Percentiles rank a stretch among this genome's conserved stretches.
Evolutionary conservation across 1,140 invertebrate genomes (phyloP).

Genomic region (Sinonovacula constricta): DNA sequence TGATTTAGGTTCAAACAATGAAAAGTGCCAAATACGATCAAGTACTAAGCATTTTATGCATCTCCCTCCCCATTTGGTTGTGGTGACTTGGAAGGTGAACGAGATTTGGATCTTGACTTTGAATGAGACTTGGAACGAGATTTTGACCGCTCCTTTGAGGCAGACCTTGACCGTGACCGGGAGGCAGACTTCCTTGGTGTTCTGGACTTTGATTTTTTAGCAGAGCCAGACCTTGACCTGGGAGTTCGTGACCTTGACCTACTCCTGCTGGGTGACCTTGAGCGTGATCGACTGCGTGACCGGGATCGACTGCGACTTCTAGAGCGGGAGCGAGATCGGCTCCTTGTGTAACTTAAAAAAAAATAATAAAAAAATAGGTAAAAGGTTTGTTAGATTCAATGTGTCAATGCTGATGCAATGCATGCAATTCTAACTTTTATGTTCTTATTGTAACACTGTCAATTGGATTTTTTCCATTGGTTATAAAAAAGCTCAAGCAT

Average conservation of each 20-base stretch:
- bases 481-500: background rate
- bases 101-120: slow-evolving; percentile 78
- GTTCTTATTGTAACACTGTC: background rate
- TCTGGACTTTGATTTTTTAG: slow-evolving; percentile 79
- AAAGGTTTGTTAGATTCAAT: background rate
- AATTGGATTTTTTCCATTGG: background rate
- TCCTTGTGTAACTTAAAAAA: slow-evolving; percentile 53
- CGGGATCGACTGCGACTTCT: slow-evolving; percentile 46
- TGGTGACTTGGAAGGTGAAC: slow-evolving; percentile 75
- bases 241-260: slow-evolving; percentile 57
- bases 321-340: slow-evolving; percentile 68
- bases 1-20: too few relatives aligned
- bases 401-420: background rate
- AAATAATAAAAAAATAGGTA: slow-evolving; percentile 49
- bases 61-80: background rate
- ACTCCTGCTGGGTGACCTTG: slow-evolving; percentile 63
- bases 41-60: too few relatives aligned
- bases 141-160: slow-evolving; percentile 78
- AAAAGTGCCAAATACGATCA: too few relatives aligned
- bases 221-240: slow-evolving; percentile 72
- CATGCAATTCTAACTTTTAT: background rate
- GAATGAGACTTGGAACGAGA: slow-evolving; percentile 58
- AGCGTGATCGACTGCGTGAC: slow-evolving; percentile 5
- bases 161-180: slow-evolving; percentile 78
- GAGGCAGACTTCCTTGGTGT: slow-evolving; percentile 58